Percentiles rank a stretch among this genome's conserved stretches.
Conservation (phyloP, 1,140 invertebrate genomes). For the Formica selysi region DNA sequence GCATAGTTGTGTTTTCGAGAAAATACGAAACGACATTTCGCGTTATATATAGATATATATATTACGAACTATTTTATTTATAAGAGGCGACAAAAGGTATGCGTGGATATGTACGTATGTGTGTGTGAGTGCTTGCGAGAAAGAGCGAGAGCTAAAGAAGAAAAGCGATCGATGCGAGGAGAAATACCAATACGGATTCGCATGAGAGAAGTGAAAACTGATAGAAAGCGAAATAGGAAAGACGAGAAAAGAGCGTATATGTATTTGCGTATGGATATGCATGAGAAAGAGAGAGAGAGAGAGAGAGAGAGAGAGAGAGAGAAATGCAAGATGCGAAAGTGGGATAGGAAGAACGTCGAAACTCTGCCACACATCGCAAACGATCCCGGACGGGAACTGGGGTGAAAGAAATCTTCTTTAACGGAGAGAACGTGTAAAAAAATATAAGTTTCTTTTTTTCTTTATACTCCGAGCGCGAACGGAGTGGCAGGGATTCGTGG, state of each 20-base stretch:
- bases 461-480: constrained; percentile 71
- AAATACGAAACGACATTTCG: constrained; percentile 68
- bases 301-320: constrained; percentile 39
- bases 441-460: constrained; percentile 68
- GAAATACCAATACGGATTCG: constrained; percentile 6
- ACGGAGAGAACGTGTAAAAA: constrained; percentile 45
- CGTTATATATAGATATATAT: constrained; percentile 52
- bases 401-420: constrained; percentile 12
- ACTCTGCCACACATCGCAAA: constrained; percentile 71
- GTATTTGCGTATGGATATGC: constrained; percentile 41
- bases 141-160: not conserved
- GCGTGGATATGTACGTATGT: constrained; percentile 4
- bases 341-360: constrained; percentile 66
- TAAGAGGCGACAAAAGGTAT: constrained; percentile 63
- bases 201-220: constrained; percentile 10
- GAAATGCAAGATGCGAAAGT: constrained; percentile 39
- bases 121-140: constrained; percentile 32
- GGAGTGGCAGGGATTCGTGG: constrained; percentile 78
- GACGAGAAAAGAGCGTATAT: not conserved
- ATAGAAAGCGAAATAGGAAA: not conserved
- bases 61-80: constrained; percentile 79
- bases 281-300: constrained; percentile 53
- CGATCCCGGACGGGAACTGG: constrained; percentile 59
- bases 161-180: constrained; percentile 12
- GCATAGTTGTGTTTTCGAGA: constrained; percentile 69